Evolutionary conservation across 1,140 invertebrate species (phyloP), one percentile per base, ranked within the genome.

Genomic region (Magallana ariakensis): DNA sequence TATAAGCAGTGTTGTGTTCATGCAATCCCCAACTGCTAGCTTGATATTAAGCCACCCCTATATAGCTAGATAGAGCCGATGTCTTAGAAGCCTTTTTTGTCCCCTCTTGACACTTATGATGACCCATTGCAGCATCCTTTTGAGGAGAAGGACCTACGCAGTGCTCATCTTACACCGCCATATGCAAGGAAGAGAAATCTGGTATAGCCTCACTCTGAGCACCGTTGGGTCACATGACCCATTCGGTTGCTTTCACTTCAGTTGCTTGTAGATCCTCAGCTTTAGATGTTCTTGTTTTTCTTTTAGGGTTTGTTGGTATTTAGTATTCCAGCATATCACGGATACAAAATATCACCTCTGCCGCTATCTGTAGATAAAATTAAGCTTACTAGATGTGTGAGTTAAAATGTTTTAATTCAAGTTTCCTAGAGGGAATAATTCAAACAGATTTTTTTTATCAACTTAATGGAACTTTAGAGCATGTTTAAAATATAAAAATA

Each of bases 81-180:
- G 10, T 82, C 16, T n/a, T 82, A 55, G 80, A 82, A 6, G 80
- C 80, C 80, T n/a, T 54, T 9, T 16, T 82, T 46, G 33, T 46
- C 19, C 19, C 54, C 80, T 82, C 46, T 84, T 84, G 33, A 56
- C n/a, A 84, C 82, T 84, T 82, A 84, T 89, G 75, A 83, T 90
- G 85, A 88, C 70, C 75, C 88, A 60, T 91, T 88, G 58, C 85
- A 94, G 94, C 92, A 91, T 85, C 93, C 93, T 60, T 94, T 93
- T 90, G 92, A 94, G 83, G 94, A 95, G 85, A 88, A 86, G 8
- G 94, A 95, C 57, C 91, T 94, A 46, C 90, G 91, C 55, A 92
- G 90, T 58, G 93, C 95, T 8, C 91, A 95, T 80, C 94, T 94
- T 53, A 93, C 94, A 6, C 92, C 96, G 15, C 95, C 95, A 5